Percentiles rank a stretch among this genome's conserved stretches.
These are phyloP conservation scores for Penaeus chinensis DNA, from an alignment of 1,140 invertebrate genomes.

Conservation along the genomic window DNA sequence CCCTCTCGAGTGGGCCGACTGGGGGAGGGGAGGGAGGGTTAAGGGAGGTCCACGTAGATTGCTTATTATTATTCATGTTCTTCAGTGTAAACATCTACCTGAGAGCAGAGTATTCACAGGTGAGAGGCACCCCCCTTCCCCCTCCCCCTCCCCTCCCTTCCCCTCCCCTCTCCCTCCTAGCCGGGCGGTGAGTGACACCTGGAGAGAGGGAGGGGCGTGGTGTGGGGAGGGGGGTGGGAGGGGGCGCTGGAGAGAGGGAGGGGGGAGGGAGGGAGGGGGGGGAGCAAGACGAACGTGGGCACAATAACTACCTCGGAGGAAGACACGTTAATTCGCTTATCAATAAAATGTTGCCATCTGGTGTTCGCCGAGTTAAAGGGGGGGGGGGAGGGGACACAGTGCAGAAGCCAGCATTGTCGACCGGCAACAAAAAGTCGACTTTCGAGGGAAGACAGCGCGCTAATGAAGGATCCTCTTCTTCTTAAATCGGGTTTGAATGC, in stretches of 20 bases:
- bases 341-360: slow-evolving; percentile 20
- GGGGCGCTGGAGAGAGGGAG: not conserved
- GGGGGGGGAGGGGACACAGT: not conserved
- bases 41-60: not conserved
- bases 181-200: not conserved
- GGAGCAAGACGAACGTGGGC: too few species aligned
- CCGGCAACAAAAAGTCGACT: not conserved
- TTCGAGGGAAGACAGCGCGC: not conserved
- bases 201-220: not conserved
- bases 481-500: slow-evolving; percentile 8
- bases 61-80: not conserved
- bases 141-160: not conserved
- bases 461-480: slow-evolving; percentile 17
- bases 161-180: not conserved
- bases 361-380: not conserved
- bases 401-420: not conserved
- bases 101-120: too few species aligned
- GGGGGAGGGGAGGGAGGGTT: not conserved
- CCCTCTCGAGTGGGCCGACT: not conserved
- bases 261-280: not conserved
- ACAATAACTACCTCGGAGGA: too few species aligned
- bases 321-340: slow-evolving; percentile 3
- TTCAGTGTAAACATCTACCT: not conserved
- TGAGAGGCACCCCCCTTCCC: too few species aligned
- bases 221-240: not conserved